Percentiles rank a stretch among this genome's conserved stretches.
phyloP scores from a whole-genome alignment of 2,113 vertebrate species.

The Mormyrus iriodes region DNA sequence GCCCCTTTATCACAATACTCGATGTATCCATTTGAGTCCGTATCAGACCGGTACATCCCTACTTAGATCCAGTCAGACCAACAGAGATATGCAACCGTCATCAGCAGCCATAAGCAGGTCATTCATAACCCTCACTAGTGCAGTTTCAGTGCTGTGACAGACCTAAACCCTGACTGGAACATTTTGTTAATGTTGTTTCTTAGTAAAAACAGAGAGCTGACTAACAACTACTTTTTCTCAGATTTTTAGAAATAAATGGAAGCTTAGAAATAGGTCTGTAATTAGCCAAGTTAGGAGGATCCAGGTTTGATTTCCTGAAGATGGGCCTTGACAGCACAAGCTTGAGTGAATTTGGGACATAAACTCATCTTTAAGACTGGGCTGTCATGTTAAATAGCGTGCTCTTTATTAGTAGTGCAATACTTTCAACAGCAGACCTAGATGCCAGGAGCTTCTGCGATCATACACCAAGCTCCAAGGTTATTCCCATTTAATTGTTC shows the following conservation, averaged over 20 bases:
- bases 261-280: not conserved
- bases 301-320: not conserved
- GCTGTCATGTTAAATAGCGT: not conserved
- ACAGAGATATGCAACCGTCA: not conserved
- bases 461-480: not conserved
- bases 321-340: not conserved
- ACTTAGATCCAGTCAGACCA: not conserved
- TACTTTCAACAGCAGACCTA: too few relatives aligned
- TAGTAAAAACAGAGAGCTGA: not conserved
- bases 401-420: not conserved
- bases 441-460: not conserved
- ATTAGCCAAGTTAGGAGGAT: not conserved
- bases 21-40: not conserved
- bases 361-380: not conserved
- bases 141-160: not conserved
- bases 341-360: not conserved
- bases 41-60: not conserved
- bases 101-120: not conserved
- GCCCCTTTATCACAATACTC: not conserved
- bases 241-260: not conserved
- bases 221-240: not conserved
- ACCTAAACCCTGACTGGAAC: not conserved
- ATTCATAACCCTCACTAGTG: not conserved
- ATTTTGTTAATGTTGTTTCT: not conserved
- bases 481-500: not conserved